Base-by-base conservation (phyloP, 2,797 vertebrate species). In the Hapalemur alaotrensis region DNA sequence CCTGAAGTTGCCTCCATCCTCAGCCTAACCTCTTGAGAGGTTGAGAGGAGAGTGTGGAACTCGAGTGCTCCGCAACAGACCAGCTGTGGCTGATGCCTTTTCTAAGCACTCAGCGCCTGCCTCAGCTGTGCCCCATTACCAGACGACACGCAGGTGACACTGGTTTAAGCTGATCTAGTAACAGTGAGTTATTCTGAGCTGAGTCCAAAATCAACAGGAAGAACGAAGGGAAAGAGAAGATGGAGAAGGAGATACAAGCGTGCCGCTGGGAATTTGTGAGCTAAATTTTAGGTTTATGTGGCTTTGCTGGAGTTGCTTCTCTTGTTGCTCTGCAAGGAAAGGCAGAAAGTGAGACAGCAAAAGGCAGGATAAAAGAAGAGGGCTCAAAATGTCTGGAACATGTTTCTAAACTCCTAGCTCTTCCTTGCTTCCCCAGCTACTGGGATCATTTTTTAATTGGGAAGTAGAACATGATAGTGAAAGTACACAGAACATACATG, bases 11-110 rank as follows among this genome's bases (percentile, higher is more conserved):
- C 30, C 32, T 23, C 25, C 22, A 17, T 93, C 72, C 8, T 41
- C 7, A 30, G 13, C 7, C 35, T 91, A 22, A 57, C 50, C 63
- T 73, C 35, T 52, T n/a, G 23, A 75, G 12, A 14, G n/a, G 13
- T 25, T 52, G 17, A 17, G 25, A 72, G 20, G 11, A 25, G 4
- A 25, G 0, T 8, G 0, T 20, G 35, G n/a, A 70, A 20, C 3
- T 46, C 22, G 0, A 30, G 7, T 4, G 1, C 10, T 32, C 17
- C 15, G 18, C 3, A 54, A 0, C 1, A 3, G 15, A 25, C 57
- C 72, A 78, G 18, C 38, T 46, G 20, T 67, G 70, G 32, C 54
- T 88, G 28, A 14, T 1, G 4, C 30, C 18, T 43, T 80, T 48
- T n/a, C 63, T 52, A 1, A 73, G 57, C 12, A 5, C 6, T 79